These are phyloP conservation scores for Ichneumon xanthorius DNA, from an alignment of 2,888 invertebrate genomes.

Conservation along the genomic window DNA sequence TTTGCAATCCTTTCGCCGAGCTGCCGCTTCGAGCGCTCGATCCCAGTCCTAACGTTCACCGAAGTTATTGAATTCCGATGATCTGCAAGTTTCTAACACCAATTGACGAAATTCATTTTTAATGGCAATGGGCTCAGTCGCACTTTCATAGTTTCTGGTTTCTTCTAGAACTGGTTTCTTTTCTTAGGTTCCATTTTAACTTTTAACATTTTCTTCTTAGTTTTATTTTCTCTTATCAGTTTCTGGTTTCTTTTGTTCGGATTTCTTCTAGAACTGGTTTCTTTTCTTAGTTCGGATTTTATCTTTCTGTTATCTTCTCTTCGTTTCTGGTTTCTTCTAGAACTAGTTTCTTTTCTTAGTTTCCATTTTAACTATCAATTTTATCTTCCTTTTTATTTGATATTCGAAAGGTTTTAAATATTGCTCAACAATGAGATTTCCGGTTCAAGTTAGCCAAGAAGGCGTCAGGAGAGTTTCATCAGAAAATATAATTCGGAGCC, in stretches of 20 bases:
- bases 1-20: conserved; percentile 50
- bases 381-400: background rate
- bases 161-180: no score
- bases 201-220: no score
- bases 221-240: no score
- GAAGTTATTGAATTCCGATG: conserved; percentile 46
- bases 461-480: background rate
- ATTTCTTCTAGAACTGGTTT: no score
- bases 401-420: background rate
- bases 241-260: conserved; percentile 19
- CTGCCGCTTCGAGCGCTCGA: conserved; percentile 6
- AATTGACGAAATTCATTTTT: conserved; percentile 23
- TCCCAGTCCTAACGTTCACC: conserved; percentile 33
- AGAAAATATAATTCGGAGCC: background rate
- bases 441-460: conserved; percentile 37
- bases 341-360: conserved; percentile 14
- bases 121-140: no score
- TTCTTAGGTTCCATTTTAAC: no score
- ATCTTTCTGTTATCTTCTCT: no score
- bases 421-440: background rate
- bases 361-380: conserved; percentile 23
- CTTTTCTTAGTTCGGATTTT: background rate
- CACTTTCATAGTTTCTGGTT: background rate
- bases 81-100: conserved; percentile 16
- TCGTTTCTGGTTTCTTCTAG: no score